Conservation (phyloP, 2,888 invertebrate genomes). For the Apodemia zela region DNA sequence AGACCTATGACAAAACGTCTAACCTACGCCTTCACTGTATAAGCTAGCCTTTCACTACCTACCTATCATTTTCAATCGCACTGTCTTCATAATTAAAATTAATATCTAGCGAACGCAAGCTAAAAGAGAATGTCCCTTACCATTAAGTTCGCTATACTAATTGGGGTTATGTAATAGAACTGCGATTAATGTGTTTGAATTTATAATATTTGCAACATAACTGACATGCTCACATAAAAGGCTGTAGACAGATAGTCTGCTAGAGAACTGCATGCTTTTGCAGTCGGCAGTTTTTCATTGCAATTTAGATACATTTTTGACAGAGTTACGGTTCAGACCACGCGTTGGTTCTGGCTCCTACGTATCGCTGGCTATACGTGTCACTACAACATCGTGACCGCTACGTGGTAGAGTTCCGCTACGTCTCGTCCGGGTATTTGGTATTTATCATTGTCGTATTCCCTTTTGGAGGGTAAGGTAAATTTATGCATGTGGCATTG, state of each 20-base stretch:
- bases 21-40: not conserved
- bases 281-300: not conserved
- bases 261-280: not conserved
- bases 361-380: too few relatives aligned
- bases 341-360: too few relatives aligned
- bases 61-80: not conserved
- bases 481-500: too few relatives aligned
- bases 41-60: conserved; percentile 7
- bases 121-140: conserved; percentile 5
- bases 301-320: not conserved
- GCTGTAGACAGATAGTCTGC: not conserved
- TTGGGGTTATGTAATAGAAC: not conserved
- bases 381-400: too few relatives aligned
- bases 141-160: conserved; percentile 2
- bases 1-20: not conserved
- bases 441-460: too few relatives aligned
- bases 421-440: too few relatives aligned
- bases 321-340: not conserved
- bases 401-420: too few relatives aligned
- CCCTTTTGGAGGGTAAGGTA: too few relatives aligned
- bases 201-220: not conserved
- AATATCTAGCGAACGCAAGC: not conserved
- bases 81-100: conserved; percentile 3
- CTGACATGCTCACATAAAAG: not conserved
- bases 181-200: not conserved